phyloP scores from a whole-genome alignment of 2,113 vertebrate species.

The Engystomops pustulosus region DNA sequence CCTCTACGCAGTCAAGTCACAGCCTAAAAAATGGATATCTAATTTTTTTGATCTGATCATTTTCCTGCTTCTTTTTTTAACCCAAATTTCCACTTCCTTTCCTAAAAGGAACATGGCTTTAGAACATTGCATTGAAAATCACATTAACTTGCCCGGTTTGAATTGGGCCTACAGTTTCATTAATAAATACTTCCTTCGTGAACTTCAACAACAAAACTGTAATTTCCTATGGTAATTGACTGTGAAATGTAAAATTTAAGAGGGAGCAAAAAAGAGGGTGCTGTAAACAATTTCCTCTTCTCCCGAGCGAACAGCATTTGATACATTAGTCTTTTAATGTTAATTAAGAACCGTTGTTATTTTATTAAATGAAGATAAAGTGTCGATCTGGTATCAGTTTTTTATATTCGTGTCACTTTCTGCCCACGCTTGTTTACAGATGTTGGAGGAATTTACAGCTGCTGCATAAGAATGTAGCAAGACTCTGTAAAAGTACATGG shows the following conservation, averaged over 20 bases:
- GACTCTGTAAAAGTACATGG: slow-evolving; percentile 43
- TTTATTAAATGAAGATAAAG: slow-evolving; percentile 27
- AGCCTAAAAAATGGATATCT: too few species aligned
- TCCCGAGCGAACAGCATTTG: neutral
- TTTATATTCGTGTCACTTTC: slow-evolving; percentile 39
- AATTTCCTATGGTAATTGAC: neutral
- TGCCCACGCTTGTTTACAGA: slow-evolving; percentile 55
- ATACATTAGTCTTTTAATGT: neutral
- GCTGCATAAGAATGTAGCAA: slow-evolving; percentile 43
- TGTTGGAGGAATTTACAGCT: slow-evolving; percentile 53
- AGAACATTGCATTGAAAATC: neutral
- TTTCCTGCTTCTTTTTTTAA: too few species aligned
- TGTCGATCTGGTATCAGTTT: neutral
- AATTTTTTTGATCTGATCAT: too few species aligned
- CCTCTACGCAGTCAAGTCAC: too few species aligned
- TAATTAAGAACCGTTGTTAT: neutral
- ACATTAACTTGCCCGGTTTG: neutral
- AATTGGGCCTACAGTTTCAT: neutral
- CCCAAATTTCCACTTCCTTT: too few species aligned
- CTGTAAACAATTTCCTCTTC: neutral
- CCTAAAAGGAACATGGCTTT: too few species aligned
- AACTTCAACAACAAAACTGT: neutral
- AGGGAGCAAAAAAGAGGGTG: neutral
- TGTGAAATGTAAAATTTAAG: neutral
- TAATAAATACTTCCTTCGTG: neutral